These are phyloP conservation scores for Drosophila lacicola DNA, from an alignment of 2,888 invertebrate species.

Conservation along the genomic window DNA sequence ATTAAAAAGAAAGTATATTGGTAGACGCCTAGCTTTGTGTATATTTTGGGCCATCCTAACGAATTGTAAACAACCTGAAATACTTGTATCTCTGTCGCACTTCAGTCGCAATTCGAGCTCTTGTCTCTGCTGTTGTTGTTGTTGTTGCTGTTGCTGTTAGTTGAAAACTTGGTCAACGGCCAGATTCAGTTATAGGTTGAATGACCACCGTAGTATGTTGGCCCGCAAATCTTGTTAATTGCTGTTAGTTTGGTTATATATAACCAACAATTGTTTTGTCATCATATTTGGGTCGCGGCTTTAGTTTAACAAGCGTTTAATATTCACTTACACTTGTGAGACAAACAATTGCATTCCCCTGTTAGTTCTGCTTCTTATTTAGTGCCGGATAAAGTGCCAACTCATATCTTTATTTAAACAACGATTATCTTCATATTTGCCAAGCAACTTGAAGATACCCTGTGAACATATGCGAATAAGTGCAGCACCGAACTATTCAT, in stretches of 20 bases:
- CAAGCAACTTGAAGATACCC: neutral
- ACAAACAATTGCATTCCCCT: neutral
- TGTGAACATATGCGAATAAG: neutral
- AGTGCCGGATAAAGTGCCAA: neutral
- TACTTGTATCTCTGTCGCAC: constrained; percentile 26
- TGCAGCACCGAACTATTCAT: no score
- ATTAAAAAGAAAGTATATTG: constrained; percentile 73
- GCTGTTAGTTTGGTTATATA: constrained; percentile 14
- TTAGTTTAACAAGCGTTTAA: constrained; percentile 2
- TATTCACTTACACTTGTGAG: constrained; percentile 6
- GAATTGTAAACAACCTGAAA: constrained; percentile 57
- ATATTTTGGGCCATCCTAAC: constrained; percentile 40
- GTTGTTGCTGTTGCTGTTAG: constrained; percentile 16
- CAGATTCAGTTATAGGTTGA: constrained; percentile 56
- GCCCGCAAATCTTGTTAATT: constrained; percentile 15
- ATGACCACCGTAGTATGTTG: constrained; percentile 58
- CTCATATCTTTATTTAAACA: constrained; percentile 8
- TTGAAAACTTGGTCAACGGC: constrained; percentile 59
- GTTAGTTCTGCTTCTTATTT: neutral
- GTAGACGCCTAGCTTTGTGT: constrained; percentile 14
- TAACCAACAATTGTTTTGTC: constrained; percentile 29
- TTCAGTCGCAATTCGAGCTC: constrained; percentile 10
- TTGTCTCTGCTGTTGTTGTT: neutral
- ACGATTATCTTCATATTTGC: neutral
- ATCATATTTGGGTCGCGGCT: constrained; percentile 25